Evolutionary conservation across 2,888 invertebrate species (phyloP).

Genomic region (Hecatera dysodea): DNA sequence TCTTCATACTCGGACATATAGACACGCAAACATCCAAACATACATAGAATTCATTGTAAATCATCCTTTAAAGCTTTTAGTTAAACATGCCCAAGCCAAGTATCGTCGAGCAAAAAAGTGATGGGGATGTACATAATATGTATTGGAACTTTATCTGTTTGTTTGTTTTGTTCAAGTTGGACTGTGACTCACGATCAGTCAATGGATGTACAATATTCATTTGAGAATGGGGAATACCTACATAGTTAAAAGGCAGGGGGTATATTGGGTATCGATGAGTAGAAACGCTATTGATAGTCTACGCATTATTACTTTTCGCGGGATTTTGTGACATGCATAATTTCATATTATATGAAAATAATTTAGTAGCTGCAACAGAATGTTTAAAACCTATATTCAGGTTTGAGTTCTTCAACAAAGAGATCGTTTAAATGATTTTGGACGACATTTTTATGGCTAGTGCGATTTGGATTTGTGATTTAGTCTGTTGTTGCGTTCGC

Average conservation of each 20-base stretch:
- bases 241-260: neutral
- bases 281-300: neutral
- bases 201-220: conserved; percentile 28
- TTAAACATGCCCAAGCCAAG: conserved; percentile 44
- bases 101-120: conserved; percentile 42
- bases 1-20: conserved; percentile 21
- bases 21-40: conserved; percentile 22
- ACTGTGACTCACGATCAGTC: conserved; percentile 23
- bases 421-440: no score
- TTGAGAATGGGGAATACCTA: conserved; percentile 3
- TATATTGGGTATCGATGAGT: neutral
- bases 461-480: no score
- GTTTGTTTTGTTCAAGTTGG: conserved; percentile 4
- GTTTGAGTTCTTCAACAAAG: no score
- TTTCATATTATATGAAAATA: no score
- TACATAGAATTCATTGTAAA: conserved; percentile 50
- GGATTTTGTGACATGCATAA: no score
- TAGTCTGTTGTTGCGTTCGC: no score
- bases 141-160: conserved; percentile 6
- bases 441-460: no score
- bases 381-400: no score
- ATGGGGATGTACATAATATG: conserved; percentile 21
- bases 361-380: no score
- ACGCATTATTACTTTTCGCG: neutral
- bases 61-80: conserved; percentile 54